Base-by-base conservation (phyloP, 2,888 invertebrate species). In the Elaeidobius kamerunicus region DNA sequence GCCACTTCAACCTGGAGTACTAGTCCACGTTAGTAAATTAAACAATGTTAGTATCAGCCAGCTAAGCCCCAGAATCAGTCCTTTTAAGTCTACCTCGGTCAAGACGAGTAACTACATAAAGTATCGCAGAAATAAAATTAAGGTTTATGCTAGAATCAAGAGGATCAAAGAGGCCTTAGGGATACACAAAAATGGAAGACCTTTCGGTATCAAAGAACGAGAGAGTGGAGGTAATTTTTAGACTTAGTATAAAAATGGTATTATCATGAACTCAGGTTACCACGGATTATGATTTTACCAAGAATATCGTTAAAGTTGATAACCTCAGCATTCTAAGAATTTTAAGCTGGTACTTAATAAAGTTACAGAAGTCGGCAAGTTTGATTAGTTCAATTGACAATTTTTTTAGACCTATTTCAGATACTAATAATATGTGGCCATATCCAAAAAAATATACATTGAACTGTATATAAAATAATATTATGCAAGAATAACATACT, bases 11-110 rank as follows among this genome's bases (percentile, higher is more conserved):
- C 55, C 92, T 2, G 92, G 92, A 45, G 91, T 92, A 46, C 78
- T 92, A 66, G 86, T 92, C 41, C 92, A 92, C 70, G 86, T 91
- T 17, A 91, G 91, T 75, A 88, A 88, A 50, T 83, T 86, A 70
- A 86, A 88, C 71, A 87, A 86, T 62, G 74, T 80, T 45, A 71
- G 66, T 60, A 67, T 67, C 58, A 69, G 67, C 52, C 70, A 70
- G 59, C 60, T 69, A 46, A 60, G 66, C 20, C 56, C 63, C 1
- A 58, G 63, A 61, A 15, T 60, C 63, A 42, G 64, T 64, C 50
- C 67, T 63, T 53, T 69, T 67, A 57, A 66, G 65, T 41, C 63
- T 1, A 65, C 68, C 1, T 65, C 67, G 2, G 58, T 61, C 11
- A 54, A 56, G 27, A 60, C 57, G 3, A 56, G 60, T 17, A 60